Evolutionary conservation across 2,797 vertebrate genomes (phyloP).

Genomic region (Melanotaenia pygmaea): DNA sequence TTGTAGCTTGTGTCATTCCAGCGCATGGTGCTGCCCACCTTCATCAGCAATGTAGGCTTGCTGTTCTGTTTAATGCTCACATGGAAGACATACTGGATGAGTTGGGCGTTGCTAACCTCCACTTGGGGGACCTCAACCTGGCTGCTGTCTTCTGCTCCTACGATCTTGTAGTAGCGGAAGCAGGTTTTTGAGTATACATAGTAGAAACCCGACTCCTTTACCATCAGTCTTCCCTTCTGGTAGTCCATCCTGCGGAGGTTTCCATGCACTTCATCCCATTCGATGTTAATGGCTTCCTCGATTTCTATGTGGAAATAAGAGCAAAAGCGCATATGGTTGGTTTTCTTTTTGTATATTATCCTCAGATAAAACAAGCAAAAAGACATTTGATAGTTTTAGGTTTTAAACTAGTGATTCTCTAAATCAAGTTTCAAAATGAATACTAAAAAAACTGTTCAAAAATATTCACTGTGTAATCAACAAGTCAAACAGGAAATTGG

Average conservation of each 20-base stretch:
- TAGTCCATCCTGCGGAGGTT: slow-evolving; percentile 88
- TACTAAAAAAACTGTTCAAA: too few species aligned
- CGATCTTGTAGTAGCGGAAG: slow-evolving; percentile 85
- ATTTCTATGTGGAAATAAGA: slow-evolving; percentile 51
- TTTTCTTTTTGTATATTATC: background rate
- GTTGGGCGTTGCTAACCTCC: slow-evolving; percentile 86
- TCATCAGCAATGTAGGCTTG: slow-evolving; percentile 86
- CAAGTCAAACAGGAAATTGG: background rate
- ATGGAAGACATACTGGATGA: slow-evolving; percentile 92
- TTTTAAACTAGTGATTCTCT: too few species aligned
- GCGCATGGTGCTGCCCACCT: slow-evolving; percentile 92
- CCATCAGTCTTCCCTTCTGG: slow-evolving; percentile 87
- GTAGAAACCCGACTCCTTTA: slow-evolving; percentile 91
- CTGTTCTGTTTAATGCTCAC: slow-evolving; percentile 87
- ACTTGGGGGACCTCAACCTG: slow-evolving; percentile 30
- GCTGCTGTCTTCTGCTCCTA: slow-evolving; percentile 33
- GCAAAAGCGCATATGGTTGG: background rate
- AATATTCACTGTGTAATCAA: background rate
- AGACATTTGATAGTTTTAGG: background rate
- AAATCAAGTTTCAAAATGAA: background rate
- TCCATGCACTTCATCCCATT: slow-evolving; percentile 89
- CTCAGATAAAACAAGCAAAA: background rate
- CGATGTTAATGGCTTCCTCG: slow-evolving; percentile 70
- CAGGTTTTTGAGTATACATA: slow-evolving; percentile 96
- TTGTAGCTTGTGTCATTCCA: slow-evolving; percentile 90